Evolutionary conservation across 1,140 invertebrate species (phyloP).

Genomic region (Bradynema listronoti): DNA sequence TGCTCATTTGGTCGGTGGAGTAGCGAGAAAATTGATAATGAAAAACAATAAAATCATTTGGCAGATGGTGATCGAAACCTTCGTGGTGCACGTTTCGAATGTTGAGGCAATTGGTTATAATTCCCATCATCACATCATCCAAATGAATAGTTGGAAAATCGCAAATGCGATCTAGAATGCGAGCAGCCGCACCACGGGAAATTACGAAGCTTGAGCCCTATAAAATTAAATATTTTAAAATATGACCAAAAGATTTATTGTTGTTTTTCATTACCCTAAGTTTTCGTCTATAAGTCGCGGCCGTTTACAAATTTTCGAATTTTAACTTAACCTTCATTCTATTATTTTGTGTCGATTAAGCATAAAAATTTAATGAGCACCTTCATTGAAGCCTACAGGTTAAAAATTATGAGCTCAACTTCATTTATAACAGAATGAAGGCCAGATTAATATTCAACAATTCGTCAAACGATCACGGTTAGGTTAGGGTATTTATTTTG

Average conservation of each 20-base stretch:
- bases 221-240: slow-evolving; percentile 15
- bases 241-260: no score
- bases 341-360: no score
- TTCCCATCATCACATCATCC: slow-evolving; percentile 55
- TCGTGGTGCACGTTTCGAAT: slow-evolving; percentile 45
- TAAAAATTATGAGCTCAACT: no score
- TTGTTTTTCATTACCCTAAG: no score
- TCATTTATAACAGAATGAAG: no score
- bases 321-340: no score
- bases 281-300: no score
- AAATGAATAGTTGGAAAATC: slow-evolving; percentile 52
- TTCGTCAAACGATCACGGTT: no score
- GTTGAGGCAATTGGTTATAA: slow-evolving; percentile 48
- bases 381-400: no score
- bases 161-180: slow-evolving; percentile 45
- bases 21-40: slow-evolving; percentile 54
- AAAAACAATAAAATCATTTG: slow-evolving; percentile 50
- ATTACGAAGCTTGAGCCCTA: slow-evolving; percentile 53
- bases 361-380: no score
- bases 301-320: no score
- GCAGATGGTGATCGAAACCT: slow-evolving; percentile 51
- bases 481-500: slow-evolving; percentile 7
- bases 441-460: no score
- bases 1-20: slow-evolving; percentile 35
- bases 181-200: slow-evolving; percentile 34